Conservation (phyloP, 2,113 vertebrate genomes). For the Triplophysa rosa region DNA sequence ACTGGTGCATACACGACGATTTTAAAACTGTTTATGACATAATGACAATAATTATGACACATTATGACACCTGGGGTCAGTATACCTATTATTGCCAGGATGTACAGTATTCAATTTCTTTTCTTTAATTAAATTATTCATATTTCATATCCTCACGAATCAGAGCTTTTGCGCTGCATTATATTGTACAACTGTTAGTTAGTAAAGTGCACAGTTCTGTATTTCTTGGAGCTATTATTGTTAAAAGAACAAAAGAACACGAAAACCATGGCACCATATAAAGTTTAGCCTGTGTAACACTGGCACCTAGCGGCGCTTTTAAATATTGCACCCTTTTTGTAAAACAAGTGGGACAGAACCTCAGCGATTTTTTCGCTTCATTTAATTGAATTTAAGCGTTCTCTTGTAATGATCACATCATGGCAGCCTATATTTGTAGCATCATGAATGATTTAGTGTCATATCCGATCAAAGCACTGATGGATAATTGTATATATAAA, state of each 20-base stretch:
- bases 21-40: too few relatives aligned
- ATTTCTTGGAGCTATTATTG: neutral
- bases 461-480: slow-evolving; percentile 6
- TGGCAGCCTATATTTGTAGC: neutral
- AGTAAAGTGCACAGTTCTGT: too few relatives aligned
- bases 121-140: too few relatives aligned
- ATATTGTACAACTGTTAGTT: too few relatives aligned
- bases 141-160: too few relatives aligned
- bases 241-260: neutral
- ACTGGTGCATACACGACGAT: too few relatives aligned
- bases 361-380: neutral
- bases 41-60: too few relatives aligned
- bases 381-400: neutral
- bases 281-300: slow-evolving; percentile 31
- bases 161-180: too few relatives aligned
- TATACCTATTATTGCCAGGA: too few relatives aligned
- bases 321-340: slow-evolving; percentile 20
- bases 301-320: slow-evolving; percentile 51
- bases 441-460: neutral
- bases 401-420: neutral
- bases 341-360: neutral
- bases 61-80: too few relatives aligned
- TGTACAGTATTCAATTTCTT: too few relatives aligned
- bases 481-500: neutral
- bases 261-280: neutral